A percentile compares a stretch with the other conserved stretches of the same genome.
These are phyloP conservation scores for Hypsibius dujardini DNA, from an alignment of 1,140 invertebrate genomes.

Conservation along the genomic window DNA sequence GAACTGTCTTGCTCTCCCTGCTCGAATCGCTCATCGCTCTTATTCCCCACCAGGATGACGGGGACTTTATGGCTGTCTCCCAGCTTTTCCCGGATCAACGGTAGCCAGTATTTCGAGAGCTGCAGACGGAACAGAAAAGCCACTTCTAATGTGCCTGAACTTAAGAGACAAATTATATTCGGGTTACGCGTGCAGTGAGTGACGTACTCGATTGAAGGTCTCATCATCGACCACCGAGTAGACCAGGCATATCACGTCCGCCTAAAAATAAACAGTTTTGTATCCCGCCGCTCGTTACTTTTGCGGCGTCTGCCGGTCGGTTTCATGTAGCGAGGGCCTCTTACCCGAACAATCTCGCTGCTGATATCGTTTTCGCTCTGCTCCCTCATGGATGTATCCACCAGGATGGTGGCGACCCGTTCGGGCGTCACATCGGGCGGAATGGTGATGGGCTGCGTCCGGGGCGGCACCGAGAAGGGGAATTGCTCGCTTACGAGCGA, in stretches of 20 bases:
- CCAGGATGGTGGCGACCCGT: conserved; percentile 89
- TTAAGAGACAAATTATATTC: no score
- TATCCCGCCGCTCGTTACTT: not conserved
- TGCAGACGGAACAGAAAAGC: conserved; percentile 22
- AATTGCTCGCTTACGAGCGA: conserved; percentile 95
- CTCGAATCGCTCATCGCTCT: conserved; percentile 31
- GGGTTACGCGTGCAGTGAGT: not conserved
- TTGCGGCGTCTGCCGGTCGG: no score
- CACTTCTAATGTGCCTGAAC: no score
- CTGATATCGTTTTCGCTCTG: conserved; percentile 18
- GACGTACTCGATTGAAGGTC: conserved; percentile 52
- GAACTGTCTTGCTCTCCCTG: conserved; percentile 25
- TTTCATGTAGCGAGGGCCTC: not conserved
- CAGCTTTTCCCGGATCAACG: conserved; percentile 59
- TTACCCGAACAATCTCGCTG: conserved; percentile 19
- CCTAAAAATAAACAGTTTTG: conserved; percentile 31
- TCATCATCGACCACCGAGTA: conserved; percentile 87
- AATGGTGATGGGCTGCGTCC: conserved; percentile 94
- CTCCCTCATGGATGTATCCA: conserved; percentile 43
- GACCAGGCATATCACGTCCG: conserved; percentile 92
- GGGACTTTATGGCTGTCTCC: conserved; percentile 55
- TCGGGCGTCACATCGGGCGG: conserved; percentile 94
- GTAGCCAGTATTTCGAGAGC: conserved; percentile 80
- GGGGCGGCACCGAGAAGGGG: conserved; percentile 78
- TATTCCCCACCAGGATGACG: conserved; percentile 86